Evolutionary conservation across 2,797 vertebrate genomes (phyloP).

Genomic region (Todus mexicanus): DNA sequence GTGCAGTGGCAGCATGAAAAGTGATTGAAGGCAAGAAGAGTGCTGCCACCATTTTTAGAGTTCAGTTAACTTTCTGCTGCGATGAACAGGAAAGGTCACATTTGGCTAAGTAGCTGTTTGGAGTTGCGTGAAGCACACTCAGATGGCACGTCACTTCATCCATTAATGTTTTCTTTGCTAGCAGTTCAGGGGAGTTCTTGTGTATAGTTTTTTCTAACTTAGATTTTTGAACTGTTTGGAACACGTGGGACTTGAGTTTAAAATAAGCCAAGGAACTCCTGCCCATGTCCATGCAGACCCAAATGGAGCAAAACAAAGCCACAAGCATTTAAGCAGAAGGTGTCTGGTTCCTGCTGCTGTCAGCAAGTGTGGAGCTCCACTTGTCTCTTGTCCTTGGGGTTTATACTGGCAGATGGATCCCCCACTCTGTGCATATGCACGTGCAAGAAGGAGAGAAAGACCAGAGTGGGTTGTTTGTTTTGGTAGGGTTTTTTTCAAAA

Average conservation of each 20-base stretch:
- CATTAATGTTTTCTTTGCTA: background rate
- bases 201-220: background rate
- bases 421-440: rapidly evolving
- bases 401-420: background rate
- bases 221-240: background rate
- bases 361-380: rapidly evolving
- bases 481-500: background rate
- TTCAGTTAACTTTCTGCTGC: background rate
- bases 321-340: background rate
- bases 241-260: background rate
- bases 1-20: background rate
- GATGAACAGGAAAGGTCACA: background rate
- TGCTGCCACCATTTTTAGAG: background rate
- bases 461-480: rapidly evolving
- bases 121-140: background rate
- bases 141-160: background rate
- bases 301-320: background rate
- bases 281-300: background rate
- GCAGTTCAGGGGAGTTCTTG: background rate
- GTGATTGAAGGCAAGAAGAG: background rate
- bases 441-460: background rate
- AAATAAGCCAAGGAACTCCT: background rate
- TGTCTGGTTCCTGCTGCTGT: background rate
- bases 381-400: background rate
- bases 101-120: background rate